Conservation (phyloP, 2,797 vertebrate species). For the Sparus aurata region DNA sequence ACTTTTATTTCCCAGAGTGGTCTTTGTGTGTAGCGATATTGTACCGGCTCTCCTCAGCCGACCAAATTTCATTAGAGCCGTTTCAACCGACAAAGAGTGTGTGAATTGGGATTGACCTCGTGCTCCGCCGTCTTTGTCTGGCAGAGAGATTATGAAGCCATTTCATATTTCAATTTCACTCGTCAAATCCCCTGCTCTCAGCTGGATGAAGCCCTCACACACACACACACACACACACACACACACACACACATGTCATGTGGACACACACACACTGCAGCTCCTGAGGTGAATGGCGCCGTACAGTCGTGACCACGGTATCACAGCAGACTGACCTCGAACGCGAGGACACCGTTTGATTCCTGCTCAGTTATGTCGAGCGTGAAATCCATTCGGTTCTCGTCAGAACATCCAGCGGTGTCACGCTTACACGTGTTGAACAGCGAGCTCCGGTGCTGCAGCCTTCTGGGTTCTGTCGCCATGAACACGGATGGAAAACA, state of each 20-base stretch:
- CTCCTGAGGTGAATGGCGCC: neutral
- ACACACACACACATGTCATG: neutral
- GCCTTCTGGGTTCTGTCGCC: too few species aligned
- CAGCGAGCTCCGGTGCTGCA: too few species aligned
- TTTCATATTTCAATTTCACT: slow-evolving; percentile 75
- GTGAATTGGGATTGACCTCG: slow-evolving; percentile 65
- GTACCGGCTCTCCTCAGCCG: neutral
- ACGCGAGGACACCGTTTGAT: slow-evolving; percentile 1
- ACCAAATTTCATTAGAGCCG: slow-evolving; percentile 61
- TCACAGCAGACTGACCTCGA: slow-evolving; percentile 7
- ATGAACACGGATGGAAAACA: too few species aligned
- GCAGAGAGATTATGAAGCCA: slow-evolving; percentile 70
- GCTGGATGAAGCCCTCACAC: slow-evolving; percentile 44
- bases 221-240: slow-evolving; percentile 4
- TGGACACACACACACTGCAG: neutral
- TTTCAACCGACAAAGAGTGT: slow-evolving; percentile 41
- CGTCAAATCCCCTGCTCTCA: slow-evolving; percentile 68
- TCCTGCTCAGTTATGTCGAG: neutral
- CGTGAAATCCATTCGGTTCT: neutral
- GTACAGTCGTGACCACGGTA: neutral
- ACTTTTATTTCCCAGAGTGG: slow-evolving; percentile 75
- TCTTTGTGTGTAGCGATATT: slow-evolving; percentile 46
- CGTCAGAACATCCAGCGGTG: too few species aligned
- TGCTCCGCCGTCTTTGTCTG: slow-evolving; percentile 61
- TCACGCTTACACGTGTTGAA: too few species aligned